Base-by-base conservation (phyloP, 2,888 invertebrate species). In the Calliopum simillimum region DNA sequence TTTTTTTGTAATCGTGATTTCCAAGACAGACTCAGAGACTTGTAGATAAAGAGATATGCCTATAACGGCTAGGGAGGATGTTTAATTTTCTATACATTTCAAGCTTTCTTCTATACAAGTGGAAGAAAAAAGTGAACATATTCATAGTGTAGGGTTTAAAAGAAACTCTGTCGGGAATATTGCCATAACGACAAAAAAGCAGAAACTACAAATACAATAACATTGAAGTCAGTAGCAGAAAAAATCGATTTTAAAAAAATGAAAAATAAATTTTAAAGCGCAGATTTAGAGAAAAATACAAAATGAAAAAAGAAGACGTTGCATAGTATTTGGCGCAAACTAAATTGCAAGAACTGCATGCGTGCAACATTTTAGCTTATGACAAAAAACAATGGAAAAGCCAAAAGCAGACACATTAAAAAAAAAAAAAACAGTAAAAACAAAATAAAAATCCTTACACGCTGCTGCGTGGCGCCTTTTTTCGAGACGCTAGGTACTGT, bases 221-320 rank as follows among this genome's bases (percentile, higher is more conserved):
- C 46, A 14, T 44, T 44, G 14, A 19, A 33, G 33, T 33, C 33
- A 33, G 33, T 33, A 8, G 2, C 5, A 33, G 33, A 5, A 19
- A 64, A 64, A 51, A 64, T 64, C 64, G 53, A 64, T 64, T 53
- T 43, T 53, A n/a, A 23, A 19, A 6, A 53, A 64, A 64, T 53
- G 4, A 53, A 64, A 64, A n/a, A n/a, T n/a, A n/a, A n/a, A 53
- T 11, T 19, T 14, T 33, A 33, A 33, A 33, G 33, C 5, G 8
- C 1, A 33, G 33, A 33, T 8, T 33, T 33, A 33, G 33, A 33
- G 33, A 5, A 33, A 5, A 33, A 2, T 33, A 63, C n/a, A 25
- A 19, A 49, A 49, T 63, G 16, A 33, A 46, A 12, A 13, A 14
- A 62, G 5, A 49, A 63, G 49, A 13, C 41, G 25, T 21, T 2